Conservation (phyloP, 2,888 invertebrate genomes). For the Piscicola geometra region DNA sequence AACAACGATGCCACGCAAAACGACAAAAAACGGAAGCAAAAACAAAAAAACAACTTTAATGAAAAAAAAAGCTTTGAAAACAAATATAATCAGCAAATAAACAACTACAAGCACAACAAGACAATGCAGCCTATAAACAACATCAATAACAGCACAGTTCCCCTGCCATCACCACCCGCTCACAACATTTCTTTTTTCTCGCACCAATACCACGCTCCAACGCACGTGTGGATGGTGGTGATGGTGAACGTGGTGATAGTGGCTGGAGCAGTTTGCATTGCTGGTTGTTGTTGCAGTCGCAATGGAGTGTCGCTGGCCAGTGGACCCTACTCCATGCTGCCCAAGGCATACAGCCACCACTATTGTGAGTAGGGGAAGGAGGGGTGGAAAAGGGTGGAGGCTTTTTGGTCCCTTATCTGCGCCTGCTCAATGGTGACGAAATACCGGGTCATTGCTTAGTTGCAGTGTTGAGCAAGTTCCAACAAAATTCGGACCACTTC, state of each 20-base stretch:
- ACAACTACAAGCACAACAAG: neutral
- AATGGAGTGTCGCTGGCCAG: slow-evolving; percentile 23
- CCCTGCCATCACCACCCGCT: neutral
- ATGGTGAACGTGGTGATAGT: slow-evolving; percentile 39
- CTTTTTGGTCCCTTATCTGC: no score
- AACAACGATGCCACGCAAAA: neutral
- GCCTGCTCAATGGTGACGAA: no score
- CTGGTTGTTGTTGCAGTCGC: slow-evolving; percentile 38
- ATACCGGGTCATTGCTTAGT: no score
- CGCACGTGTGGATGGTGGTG: slow-evolving; percentile 39
- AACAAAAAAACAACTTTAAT: neutral
- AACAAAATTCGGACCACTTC: no score
- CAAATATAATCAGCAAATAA: neutral
- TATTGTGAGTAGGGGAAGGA: neutral
- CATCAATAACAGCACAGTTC: neutral
- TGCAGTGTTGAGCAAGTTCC: no score
- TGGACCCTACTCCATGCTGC: slow-evolving; percentile 37
- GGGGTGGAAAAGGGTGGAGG: no score
- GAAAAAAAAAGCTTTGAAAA: neutral
- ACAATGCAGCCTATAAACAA: no score
- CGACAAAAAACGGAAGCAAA: neutral
- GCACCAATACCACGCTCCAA: neutral
- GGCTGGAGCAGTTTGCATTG: slow-evolving; percentile 39
- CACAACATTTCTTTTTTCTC: no score
- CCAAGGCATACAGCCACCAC: slow-evolving; percentile 32